A percentile compares a stretch with the other conserved stretches of the same genome.
phyloP scores from a whole-genome alignment of 1,140 invertebrate genomes.

The Drosophila varians region DNA sequence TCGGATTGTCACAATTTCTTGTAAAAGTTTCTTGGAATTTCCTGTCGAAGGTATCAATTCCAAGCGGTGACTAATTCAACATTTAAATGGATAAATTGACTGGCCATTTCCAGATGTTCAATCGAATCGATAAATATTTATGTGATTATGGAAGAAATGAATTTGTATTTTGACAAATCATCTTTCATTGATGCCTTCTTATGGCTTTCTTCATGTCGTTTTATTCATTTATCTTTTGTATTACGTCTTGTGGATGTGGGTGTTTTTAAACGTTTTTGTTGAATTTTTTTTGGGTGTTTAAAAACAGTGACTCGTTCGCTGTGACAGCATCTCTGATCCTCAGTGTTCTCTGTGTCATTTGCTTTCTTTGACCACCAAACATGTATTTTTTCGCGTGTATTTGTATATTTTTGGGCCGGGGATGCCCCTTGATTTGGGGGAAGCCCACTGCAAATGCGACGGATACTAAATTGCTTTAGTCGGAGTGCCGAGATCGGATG shows the following conservation, averaged over 20 bases:
- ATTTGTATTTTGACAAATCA: too few relatives aligned
- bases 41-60: not conserved
- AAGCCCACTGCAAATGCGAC: slow-evolving; percentile 51
- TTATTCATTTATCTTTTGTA: not conserved
- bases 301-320: slow-evolving; percentile 18
- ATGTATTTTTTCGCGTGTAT: slow-evolving; percentile 21
- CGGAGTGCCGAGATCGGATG: slow-evolving; percentile 51
- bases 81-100: not conserved
- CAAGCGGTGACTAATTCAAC: slow-evolving; percentile 11
- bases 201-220: not conserved
- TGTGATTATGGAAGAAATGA: not conserved
- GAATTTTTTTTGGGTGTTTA: not conserved
- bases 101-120: not conserved
- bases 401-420: slow-evolving; percentile 26
- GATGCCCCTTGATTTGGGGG: slow-evolving; percentile 64
- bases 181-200: not conserved
- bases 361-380: slow-evolving; percentile 48
- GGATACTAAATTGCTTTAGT: slow-evolving; percentile 69
- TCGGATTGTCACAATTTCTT: not conserved
- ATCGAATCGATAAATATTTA: not conserved
- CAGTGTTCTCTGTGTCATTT: slow-evolving; percentile 22
- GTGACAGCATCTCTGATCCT: slow-evolving; percentile 18
- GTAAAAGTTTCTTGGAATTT: not conserved
- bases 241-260: too few relatives aligned
- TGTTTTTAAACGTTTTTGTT: not conserved